Evolutionary conservation across 2,888 invertebrate species (phyloP).

Genomic region (Plutella xylostella): DNA sequence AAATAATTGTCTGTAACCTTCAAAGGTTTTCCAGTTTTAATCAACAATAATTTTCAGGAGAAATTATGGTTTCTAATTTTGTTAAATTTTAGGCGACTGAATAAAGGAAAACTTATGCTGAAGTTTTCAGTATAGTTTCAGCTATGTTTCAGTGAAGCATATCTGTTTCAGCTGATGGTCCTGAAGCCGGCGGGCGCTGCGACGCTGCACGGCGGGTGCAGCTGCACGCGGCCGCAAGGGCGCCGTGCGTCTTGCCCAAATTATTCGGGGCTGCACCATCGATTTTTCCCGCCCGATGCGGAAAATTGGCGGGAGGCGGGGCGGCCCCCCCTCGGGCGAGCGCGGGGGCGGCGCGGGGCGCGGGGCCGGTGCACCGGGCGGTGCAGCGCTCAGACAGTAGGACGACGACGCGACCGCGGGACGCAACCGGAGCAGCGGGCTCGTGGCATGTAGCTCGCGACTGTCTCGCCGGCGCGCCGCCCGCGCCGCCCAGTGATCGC

Average conservation of each 20-base stretch:
- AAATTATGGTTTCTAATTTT: too few relatives aligned
- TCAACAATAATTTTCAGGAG: too few relatives aligned
- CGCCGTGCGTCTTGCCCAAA: slow-evolving; percentile 70
- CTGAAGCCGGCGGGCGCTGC: slow-evolving; percentile 26
- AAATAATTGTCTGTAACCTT: too few relatives aligned
- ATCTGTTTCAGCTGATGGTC: too few relatives aligned
- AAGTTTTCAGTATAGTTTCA: too few relatives aligned
- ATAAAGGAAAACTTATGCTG: too few relatives aligned
- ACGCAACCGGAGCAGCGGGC: slow-evolving; percentile 66
- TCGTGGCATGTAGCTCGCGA: slow-evolving; percentile 65
- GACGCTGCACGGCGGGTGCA: slow-evolving; percentile 21
- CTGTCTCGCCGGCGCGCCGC: slow-evolving; percentile 49
- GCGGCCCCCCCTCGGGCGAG: slow-evolving; percentile 53
- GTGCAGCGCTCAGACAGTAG: slow-evolving; percentile 63
- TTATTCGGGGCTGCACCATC: slow-evolving; percentile 70
- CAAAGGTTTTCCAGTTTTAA: too few relatives aligned
- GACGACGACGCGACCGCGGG: slow-evolving; percentile 69
- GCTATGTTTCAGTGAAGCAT: too few relatives aligned
- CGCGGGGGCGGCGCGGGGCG: slow-evolving; percentile 58
- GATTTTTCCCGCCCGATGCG: slow-evolving; percentile 71
- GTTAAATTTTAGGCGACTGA: too few relatives aligned
- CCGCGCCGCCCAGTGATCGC: slow-evolving; percentile 27
- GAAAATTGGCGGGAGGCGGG: slow-evolving; percentile 68
- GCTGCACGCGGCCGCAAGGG: slow-evolving; percentile 11
- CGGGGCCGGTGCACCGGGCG: slow-evolving; percentile 67